phyloP scores from a whole-genome alignment of 2,113 vertebrate species.

The Zosterops japonicus region DNA sequence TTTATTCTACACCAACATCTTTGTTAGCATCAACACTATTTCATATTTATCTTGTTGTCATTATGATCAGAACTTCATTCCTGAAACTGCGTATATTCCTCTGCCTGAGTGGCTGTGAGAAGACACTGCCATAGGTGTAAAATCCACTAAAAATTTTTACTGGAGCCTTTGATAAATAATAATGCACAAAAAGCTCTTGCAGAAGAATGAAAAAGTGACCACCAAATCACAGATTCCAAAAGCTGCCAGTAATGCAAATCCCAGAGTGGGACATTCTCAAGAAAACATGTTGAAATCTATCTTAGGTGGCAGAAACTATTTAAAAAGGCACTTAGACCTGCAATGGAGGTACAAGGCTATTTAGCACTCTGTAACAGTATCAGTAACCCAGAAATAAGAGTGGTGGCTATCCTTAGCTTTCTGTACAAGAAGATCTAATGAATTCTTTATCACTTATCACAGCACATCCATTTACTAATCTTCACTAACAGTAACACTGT shows the following conservation, averaged over 20 bases:
- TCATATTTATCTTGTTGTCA: neutral
- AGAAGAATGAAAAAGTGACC: neutral
- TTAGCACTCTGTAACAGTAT: neutral
- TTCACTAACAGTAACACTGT: neutral
- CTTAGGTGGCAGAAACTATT: neutral
- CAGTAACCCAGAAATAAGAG: neutral
- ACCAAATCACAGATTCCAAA: neutral
- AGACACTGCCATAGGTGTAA: neutral
- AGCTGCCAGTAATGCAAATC: neutral
- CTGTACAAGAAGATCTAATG: neutral
- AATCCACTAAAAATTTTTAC: neutral
- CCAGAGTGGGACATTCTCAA: neutral
- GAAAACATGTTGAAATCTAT: neutral
- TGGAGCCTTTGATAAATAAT: neutral
- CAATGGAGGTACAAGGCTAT: neutral
- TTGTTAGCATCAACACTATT: neutral
- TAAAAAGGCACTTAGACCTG: neutral
- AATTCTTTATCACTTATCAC: neutral
- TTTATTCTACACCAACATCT: neutral
- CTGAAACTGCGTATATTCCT: neutral
- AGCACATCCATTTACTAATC: neutral
- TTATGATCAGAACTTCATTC: neutral
- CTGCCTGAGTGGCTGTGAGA: neutral
- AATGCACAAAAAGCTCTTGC: neutral
- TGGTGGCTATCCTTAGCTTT: neutral